Base-by-base conservation (phyloP, 2,797 vertebrate species). In the Falco columbarius region DNA sequence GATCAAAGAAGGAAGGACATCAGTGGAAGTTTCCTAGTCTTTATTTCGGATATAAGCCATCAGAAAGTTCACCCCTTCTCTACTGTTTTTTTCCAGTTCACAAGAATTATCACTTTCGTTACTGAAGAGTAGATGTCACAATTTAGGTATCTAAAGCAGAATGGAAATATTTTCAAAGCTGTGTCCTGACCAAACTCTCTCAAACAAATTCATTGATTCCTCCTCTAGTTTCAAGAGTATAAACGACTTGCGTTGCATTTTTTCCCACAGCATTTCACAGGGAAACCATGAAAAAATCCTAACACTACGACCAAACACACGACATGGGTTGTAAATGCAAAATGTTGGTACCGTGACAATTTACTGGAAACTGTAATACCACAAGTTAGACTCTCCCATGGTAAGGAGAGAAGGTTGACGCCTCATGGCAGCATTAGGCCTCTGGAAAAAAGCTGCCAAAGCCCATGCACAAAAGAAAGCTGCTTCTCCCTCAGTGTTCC, bases 221-320 rank as follows among this genome's bases (percentile, higher is more conserved):
- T 58, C 34, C 29, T 21, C 21, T 76, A 23, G 44, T 46, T 72
- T 63, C 38, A 8, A 15, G 70, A 55, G 9, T 17, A 70, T 26
- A 65, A 77, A 58, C 2, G 70, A 11, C 9, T 24, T 2, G 3
- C 1, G 4, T 6, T 46, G 14, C 9, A 24, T 84, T 65, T 81
- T 14, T 85, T 38, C 24, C 21, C 38, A 51, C 12, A 80, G 32
- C 51, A 85, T 71, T 77, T 92, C 61, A 44, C 46, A 54, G 22
- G 26, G 29, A 67, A 66, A 46, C 12, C 18, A 16, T 20, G 2
- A 32, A 49, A 66, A 67, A 74, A 40, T 38, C 47, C n/a, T 54
- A 26, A 40, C 19, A 1, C 46, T 73, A 24, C 1, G 2, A 54
- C 18, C 18, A 66, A 27, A 24, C 0, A 0, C 6, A 7, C 22